Conservation (phyloP, 2,797 vertebrate species). For the Taeniopygia guttata region DNA sequence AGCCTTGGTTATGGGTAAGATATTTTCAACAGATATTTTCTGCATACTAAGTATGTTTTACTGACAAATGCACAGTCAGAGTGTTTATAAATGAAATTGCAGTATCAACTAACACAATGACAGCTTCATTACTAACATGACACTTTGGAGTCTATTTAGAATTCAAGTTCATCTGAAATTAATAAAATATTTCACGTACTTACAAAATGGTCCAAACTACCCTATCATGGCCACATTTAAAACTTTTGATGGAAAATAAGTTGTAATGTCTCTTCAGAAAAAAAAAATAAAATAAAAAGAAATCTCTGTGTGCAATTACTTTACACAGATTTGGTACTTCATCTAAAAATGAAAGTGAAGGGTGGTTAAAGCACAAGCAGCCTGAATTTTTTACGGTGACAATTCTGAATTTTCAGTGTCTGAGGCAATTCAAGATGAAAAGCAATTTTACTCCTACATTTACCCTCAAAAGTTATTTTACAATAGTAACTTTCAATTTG, state of each 20-base stretch:
- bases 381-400: conserved; percentile 17
- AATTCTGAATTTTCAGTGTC: conserved; percentile 44
- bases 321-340: background rate
- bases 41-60: background rate
- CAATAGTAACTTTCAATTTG: conserved; percentile 20
- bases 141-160: background rate
- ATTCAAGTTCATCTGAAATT: background rate
- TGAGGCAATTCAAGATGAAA: conserved; percentile 38
- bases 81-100: background rate
- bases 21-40: background rate
- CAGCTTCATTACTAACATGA: background rate
- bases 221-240: background rate
- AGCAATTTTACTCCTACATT: conserved; percentile 36
- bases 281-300: background rate
- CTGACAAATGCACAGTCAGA: background rate
- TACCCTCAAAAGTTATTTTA: conserved; percentile 5
- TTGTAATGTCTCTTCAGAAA: background rate
- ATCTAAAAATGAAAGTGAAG: background rate
- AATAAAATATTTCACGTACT: background rate
- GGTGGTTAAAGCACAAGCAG: background rate
- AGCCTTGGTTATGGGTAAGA: background rate
- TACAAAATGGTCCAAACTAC: background rate
- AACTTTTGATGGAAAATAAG: background rate
- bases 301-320: background rate
- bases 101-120: background rate